These are phyloP conservation scores for Caenorhabditis doughertyi DNA, from an alignment of 2,888 invertebrate species.

Conservation along the genomic window DNA sequence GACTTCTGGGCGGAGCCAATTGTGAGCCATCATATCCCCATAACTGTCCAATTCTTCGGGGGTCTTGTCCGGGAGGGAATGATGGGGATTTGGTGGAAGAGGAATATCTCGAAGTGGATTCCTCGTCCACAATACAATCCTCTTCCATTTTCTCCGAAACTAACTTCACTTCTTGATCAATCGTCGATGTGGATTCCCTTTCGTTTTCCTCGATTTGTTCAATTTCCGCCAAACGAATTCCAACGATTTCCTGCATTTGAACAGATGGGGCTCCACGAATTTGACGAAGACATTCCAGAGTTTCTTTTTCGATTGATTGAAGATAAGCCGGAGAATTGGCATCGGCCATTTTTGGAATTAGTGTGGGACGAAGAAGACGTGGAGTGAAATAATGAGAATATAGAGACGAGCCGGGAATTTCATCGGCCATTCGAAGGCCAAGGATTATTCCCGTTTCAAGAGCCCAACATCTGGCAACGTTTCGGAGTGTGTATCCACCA, in stretches of 20 bases:
- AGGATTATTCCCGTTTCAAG: slow-evolving; percentile 96
- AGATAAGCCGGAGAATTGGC: slow-evolving; percentile 34
- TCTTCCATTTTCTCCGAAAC: slow-evolving; percentile 44
- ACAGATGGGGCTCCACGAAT: slow-evolving; percentile 88
- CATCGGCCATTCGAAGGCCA: slow-evolving; percentile 94
- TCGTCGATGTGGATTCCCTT: not conserved
- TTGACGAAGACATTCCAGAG: slow-evolving; percentile 40
- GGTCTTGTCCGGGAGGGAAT: slow-evolving; percentile 31
- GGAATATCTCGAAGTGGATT: not conserved
- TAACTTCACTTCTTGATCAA: slow-evolving; percentile 23
- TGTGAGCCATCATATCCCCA: slow-evolving; percentile 25
- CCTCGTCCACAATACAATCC: slow-evolving; percentile 30
- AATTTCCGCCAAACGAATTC: slow-evolving; percentile 41
- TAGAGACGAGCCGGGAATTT: slow-evolving; percentile 87
- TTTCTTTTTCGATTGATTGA: slow-evolving; percentile 21
- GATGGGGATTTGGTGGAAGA: too few relatives aligned
- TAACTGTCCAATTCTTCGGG: slow-evolving; percentile 33
- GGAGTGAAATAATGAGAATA: slow-evolving; percentile 62
- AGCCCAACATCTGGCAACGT: slow-evolving; percentile 99
- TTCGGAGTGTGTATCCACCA: slow-evolving; percentile 93
- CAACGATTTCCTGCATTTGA: slow-evolving; percentile 89
- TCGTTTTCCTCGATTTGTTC: slow-evolving; percentile 55
- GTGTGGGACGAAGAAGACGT: slow-evolving; percentile 10
- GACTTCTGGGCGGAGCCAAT: slow-evolving; percentile 35
- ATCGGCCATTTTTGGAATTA: slow-evolving; percentile 6